Conservation (phyloP, 1,140 invertebrate species). For the Drosophila orena region DNA sequence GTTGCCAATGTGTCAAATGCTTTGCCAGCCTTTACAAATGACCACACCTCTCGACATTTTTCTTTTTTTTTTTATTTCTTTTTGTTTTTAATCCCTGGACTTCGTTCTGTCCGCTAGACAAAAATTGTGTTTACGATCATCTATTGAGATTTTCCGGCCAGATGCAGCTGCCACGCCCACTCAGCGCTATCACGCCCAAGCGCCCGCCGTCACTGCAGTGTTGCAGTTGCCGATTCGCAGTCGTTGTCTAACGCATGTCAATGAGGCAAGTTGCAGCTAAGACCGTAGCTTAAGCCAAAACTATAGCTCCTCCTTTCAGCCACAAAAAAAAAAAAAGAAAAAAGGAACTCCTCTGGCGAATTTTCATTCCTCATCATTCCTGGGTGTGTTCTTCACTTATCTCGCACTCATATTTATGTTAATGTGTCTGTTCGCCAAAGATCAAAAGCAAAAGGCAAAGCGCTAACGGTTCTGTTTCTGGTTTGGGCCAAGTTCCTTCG, state of each 20-base stretch:
- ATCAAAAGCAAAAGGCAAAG: conserved; percentile 62
- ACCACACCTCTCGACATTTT: conserved; percentile 20
- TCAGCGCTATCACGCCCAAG: conserved; percentile 30
- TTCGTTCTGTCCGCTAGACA: conserved; percentile 27
- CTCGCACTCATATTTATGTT: conserved; percentile 78
- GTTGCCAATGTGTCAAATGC: conserved; percentile 33
- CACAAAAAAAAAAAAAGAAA: background rate
- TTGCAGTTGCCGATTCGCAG: conserved; percentile 11
- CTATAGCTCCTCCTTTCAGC: conserved; percentile 19
- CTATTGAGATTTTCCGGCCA: conserved; percentile 50
- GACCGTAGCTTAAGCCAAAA: conserved; percentile 3
- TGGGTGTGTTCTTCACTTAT: conserved; percentile 79
- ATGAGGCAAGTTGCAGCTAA: conserved; percentile 54
- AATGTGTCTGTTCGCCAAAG: conserved; percentile 73
- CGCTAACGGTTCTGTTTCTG: conserved; percentile 61
- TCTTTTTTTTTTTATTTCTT: background rate
- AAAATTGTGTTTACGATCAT: conserved; percentile 54
- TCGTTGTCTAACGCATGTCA: conserved; percentile 79
- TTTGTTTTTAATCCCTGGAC: conserved; percentile 7
- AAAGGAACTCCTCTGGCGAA: conserved; percentile 22
- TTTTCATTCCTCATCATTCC: conserved; percentile 40
- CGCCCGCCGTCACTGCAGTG: conserved; percentile 35
- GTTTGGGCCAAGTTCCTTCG: conserved; percentile 7
- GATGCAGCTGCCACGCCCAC: conserved; percentile 47
- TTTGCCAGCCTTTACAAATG: conserved; percentile 21